Percentiles rank a stretch among this genome's conserved stretches.
Conservation (phyloP, 2,888 invertebrate genomes). For the Cancer borealis region DNA sequence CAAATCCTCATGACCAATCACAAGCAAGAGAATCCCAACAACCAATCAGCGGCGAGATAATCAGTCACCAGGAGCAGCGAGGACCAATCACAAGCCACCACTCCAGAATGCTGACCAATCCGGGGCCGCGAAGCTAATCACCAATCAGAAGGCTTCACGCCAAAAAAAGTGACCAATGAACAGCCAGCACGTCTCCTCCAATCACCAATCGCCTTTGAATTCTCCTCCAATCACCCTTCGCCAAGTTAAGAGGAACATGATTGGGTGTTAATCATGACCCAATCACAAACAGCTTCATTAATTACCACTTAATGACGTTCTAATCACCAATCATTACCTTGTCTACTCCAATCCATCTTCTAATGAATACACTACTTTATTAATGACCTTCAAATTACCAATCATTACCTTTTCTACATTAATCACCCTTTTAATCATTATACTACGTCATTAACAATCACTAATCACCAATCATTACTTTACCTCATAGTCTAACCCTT, state of each 20-base stretch:
- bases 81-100: not conserved
- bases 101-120: not conserved
- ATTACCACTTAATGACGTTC: not conserved
- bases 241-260: not conserved
- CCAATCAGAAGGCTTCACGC: constrained; percentile 4
- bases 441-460: not conserved
- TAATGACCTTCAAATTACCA: not conserved
- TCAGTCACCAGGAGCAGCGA: too few species aligned
- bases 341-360: too few species aligned
- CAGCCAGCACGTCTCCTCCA: not conserved
- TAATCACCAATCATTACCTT: not conserved
- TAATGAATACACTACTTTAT: not conserved
- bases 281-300: not conserved
- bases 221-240: not conserved
- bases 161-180: not conserved
- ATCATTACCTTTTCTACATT: not conserved
- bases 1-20: not conserved
- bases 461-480: not conserved
- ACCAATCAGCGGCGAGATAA: not conserved
- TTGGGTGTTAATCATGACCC: not conserved
- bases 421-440: not conserved
- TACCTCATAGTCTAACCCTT: not conserved
- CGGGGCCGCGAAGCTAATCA: not conserved
- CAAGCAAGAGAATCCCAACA: not conserved
- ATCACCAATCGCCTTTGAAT: not conserved